Conservation (phyloP, 1,140 invertebrate species). For the Macrotrachela quadricornifera region DNA sequence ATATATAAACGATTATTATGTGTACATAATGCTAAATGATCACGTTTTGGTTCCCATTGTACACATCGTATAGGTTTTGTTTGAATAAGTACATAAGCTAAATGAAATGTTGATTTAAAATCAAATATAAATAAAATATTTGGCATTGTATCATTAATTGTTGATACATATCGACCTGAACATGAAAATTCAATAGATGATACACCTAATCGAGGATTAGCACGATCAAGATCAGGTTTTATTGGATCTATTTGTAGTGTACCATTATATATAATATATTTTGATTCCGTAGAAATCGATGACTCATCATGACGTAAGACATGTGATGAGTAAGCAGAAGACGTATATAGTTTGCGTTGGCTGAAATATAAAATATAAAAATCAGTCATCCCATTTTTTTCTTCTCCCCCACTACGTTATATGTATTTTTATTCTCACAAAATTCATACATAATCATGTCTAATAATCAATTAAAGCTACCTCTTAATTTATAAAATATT, state of each 20-base stretch:
- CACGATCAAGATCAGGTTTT: conserved; percentile 24
- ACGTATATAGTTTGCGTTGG: too few relatives aligned
- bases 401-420: too few relatives aligned
- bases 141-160: conserved; percentile 29
- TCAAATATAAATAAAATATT: conserved; percentile 28
- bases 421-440: too few relatives aligned
- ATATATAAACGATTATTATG: conserved; percentile 27
- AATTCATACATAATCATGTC: too few relatives aligned
- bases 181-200: conserved; percentile 22
- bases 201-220: conserved; percentile 25
- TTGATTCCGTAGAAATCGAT: too few relatives aligned
- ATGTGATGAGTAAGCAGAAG: too few relatives aligned
- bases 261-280: conserved; percentile 21
- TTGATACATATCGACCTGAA: conserved; percentile 26
- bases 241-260: conserved; percentile 18
- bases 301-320: too few relatives aligned
- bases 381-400: too few relatives aligned
- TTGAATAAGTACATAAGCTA: conserved; percentile 21
- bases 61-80: conserved; percentile 23
- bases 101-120: conserved; percentile 16
- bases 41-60: conserved; percentile 22
- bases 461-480: too few relatives aligned
- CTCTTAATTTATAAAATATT: too few relatives aligned
- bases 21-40: conserved; percentile 25
- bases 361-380: too few relatives aligned